A percentile compares a stretch with the other conserved stretches of the same genome.
Evolutionary conservation across 1,140 invertebrate genomes (phyloP).

Genomic region (Drosophila varians): DNA sequence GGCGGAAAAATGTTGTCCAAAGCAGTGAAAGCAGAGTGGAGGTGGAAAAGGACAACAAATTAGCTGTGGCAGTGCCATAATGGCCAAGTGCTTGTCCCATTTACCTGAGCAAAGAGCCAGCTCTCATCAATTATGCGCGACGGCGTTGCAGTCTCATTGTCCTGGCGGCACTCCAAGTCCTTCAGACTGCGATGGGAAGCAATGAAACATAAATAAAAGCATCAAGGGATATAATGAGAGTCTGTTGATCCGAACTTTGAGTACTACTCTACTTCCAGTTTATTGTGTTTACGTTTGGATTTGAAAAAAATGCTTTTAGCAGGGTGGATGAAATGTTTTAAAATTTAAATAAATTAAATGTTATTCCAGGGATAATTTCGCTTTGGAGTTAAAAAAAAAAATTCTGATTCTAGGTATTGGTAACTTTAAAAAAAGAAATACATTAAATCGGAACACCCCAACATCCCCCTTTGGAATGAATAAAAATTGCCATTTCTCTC

Average conservation of each 20-base stretch:
- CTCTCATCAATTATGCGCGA: slow-evolving; percentile 82
- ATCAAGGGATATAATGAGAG: slow-evolving; percentile 29
- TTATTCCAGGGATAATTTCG: too few species aligned
- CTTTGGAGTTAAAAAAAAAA: too few species aligned
- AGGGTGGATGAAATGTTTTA: neutral
- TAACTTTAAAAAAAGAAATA: too few species aligned
- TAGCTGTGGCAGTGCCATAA: slow-evolving; percentile 52
- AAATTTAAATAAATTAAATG: neutral
- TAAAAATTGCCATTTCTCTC: slow-evolving; percentile 17
- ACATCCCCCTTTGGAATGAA: slow-evolving; percentile 12
- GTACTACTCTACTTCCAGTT: slow-evolving; percentile 16
- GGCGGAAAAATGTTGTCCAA: slow-evolving; percentile 30
- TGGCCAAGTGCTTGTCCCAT: slow-evolving; percentile 46
- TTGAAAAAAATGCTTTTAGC: neutral
- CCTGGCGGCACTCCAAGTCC: slow-evolving; percentile 60
- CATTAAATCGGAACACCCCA: neutral
- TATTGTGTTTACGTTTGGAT: slow-evolving; percentile 10
- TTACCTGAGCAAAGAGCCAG: slow-evolving; percentile 82
- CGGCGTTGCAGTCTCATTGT: slow-evolving; percentile 55
- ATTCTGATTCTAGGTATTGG: too few species aligned
- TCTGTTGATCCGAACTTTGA: slow-evolving; percentile 27
- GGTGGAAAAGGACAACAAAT: slow-evolving; percentile 38
- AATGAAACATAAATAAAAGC: slow-evolving; percentile 62
- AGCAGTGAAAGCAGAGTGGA: neutral
- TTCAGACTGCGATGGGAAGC: slow-evolving; percentile 51